phyloP scores from a whole-genome alignment of 2,797 vertebrate species.

The Sebastes itinus region DNA sequence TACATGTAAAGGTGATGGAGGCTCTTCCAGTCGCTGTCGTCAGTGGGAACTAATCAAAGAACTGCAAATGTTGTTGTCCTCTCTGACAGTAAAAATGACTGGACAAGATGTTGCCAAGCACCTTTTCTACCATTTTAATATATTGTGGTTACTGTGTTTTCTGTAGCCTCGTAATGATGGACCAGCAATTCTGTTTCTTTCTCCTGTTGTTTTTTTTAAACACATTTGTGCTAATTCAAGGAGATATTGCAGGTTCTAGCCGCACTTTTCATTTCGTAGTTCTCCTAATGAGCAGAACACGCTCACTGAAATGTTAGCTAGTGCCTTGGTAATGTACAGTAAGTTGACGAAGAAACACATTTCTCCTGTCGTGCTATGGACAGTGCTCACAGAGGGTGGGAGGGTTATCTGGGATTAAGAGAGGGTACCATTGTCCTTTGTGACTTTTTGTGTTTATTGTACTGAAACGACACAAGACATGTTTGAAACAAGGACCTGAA shows the following conservation, averaged over 20 bases:
- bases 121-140: constrained; percentile 82
- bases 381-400: constrained; percentile 4
- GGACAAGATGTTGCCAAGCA: constrained; percentile 78
- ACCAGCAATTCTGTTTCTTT: constrained; percentile 37
- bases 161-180: constrained; percentile 34
- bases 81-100: constrained; percentile 47
- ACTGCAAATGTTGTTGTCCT: constrained; percentile 26
- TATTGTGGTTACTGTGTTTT: constrained; percentile 60
- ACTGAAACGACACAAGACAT: constrained; percentile 38
- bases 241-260: constrained; percentile 62
- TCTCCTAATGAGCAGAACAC: constrained; percentile 49
- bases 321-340: constrained; percentile 76
- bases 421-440: constrained; percentile 22
- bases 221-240: constrained; percentile 63
- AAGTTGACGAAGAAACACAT: constrained; percentile 44
- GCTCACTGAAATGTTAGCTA: constrained; percentile 61
- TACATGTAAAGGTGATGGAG: not conserved
- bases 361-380: constrained; percentile 27
- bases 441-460: constrained; percentile 33
- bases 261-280: constrained; percentile 72
- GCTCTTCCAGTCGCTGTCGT: constrained; percentile 10
- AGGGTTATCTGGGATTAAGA: not conserved
- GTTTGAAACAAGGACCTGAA: constrained; percentile 49
- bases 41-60: constrained; percentile 24
- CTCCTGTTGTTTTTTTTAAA: constrained; percentile 28